phyloP scores from a whole-genome alignment of 2,113 vertebrate species.

The Lamprologus speciosus region DNA sequence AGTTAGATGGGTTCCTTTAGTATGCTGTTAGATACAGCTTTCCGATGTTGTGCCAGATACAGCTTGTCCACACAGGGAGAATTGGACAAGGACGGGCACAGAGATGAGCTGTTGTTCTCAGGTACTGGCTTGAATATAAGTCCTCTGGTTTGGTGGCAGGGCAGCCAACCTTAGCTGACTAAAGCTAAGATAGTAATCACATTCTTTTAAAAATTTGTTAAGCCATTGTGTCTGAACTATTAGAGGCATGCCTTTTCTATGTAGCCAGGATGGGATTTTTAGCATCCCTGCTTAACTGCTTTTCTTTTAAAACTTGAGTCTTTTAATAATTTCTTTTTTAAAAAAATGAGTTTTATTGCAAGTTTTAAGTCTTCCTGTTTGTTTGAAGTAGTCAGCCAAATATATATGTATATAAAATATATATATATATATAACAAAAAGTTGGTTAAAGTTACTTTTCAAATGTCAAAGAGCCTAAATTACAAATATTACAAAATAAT shows the following conservation, averaged over 20 bases:
- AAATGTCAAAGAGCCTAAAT: background rate
- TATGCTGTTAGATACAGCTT: slow-evolving; percentile 21
- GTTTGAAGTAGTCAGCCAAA: background rate
- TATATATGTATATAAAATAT: background rate
- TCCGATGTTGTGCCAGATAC: slow-evolving; percentile 51
- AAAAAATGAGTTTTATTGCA: background rate
- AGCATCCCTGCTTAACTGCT: background rate
- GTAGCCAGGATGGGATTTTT: background rate
- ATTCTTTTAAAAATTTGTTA: background rate
- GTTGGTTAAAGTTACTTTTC: background rate
- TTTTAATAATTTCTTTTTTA: background rate
- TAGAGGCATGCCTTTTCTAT: background rate
- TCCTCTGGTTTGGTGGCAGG: background rate
- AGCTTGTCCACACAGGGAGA: slow-evolving; percentile 13
- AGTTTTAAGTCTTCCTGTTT: background rate
- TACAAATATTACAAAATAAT: background rate
- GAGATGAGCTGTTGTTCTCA: slow-evolving; percentile 43
- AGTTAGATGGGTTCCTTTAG: slow-evolving; percentile 40
- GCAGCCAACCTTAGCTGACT: background rate
- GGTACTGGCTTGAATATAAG: background rate
- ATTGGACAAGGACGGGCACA: slow-evolving; percentile 36
- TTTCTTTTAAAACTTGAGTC: background rate
- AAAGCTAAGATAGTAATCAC: background rate
- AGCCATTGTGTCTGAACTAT: background rate
- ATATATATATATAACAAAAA: background rate